phyloP scores from a whole-genome alignment of 2,888 invertebrate species.

The Globia sparganii region DNA sequence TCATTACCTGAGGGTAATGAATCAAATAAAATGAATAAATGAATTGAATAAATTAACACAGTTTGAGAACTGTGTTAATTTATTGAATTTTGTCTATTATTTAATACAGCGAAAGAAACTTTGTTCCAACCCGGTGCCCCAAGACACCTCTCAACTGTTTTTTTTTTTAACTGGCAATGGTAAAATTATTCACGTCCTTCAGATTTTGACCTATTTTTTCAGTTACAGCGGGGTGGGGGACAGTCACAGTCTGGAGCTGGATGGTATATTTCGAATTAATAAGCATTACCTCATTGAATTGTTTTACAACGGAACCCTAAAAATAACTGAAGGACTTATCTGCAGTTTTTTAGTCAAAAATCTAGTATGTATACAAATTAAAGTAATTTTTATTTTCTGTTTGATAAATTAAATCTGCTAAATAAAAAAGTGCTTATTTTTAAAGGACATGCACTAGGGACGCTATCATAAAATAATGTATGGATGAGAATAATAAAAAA shows the following conservation, averaged over 20 bases:
- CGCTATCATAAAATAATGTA: too few species aligned
- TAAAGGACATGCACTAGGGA: not conserved
- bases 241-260: not conserved
- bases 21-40: too few species aligned
- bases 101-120: too few species aligned
- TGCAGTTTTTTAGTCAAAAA: not conserved
- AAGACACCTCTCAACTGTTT: too few species aligned
- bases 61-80: too few species aligned
- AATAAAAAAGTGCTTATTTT: not conserved
- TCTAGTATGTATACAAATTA: not conserved
- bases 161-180: not conserved
- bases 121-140: too few species aligned
- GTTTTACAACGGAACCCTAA: not conserved
- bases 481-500: not conserved
- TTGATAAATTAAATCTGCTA: not conserved
- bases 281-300: too few species aligned
- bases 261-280: not conserved
- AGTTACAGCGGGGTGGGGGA: conserved; percentile 23
- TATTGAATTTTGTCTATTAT: too few species aligned
- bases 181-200: not conserved
- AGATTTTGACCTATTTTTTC: conserved; percentile 19
- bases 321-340: not conserved
- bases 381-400: not conserved
- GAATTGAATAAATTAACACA: too few species aligned
- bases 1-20: too few species aligned